These are phyloP conservation scores for Latrodectus elegans DNA, from an alignment of 2,888 invertebrate species.

Conservation along the genomic window DNA sequence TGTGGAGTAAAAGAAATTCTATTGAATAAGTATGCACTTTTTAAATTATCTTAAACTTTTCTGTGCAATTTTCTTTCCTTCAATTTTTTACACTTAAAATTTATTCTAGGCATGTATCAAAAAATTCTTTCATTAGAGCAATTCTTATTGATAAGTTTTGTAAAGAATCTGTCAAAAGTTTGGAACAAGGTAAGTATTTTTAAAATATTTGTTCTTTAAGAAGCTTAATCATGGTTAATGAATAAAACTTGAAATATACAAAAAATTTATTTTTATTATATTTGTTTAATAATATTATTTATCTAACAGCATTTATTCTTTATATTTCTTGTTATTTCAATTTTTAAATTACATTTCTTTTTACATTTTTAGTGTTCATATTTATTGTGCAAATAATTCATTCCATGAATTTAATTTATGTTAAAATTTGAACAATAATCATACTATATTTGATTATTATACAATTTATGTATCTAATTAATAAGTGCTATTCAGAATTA, in stretches of 20 bases:
- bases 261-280: not conserved
- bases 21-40: not conserved
- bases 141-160: conserved; percentile 28
- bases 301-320: too few relatives aligned
- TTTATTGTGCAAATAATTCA: not conserved
- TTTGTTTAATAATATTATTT: not conserved
- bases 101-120: conserved; percentile 10
- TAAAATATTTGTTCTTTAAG: not conserved
- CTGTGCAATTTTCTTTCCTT: not conserved
- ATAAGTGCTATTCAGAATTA: too few relatives aligned
- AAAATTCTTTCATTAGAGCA: conserved; percentile 18
- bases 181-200: not conserved
- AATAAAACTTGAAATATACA: not conserved
- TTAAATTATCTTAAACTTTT: not conserved
- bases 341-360: too few relatives aligned
- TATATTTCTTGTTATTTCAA: too few relatives aligned
- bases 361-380: too few relatives aligned
- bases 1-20: conserved; percentile 20
- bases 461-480: not conserved
- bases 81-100: not conserved
- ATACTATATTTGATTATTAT: not conserved
- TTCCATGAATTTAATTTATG: not conserved
- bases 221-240: not conserved
- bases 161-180: conserved; percentile 5
- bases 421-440: not conserved